Evolutionary conservation across 1,140 invertebrate genomes (phyloP).

Genomic region (Rhagoletis pomonella): DNA sequence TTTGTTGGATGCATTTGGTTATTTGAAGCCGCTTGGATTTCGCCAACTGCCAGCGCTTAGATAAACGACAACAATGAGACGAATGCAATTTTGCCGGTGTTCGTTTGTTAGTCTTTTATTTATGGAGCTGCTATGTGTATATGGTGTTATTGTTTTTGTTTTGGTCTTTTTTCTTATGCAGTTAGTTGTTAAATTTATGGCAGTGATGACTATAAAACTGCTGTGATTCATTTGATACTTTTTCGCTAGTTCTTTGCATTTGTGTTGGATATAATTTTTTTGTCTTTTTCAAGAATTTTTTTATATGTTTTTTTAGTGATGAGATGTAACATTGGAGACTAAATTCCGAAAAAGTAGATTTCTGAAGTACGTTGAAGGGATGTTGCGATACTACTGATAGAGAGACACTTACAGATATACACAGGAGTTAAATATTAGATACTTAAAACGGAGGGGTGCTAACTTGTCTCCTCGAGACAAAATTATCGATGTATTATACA

Average conservation of each 20-base stretch:
- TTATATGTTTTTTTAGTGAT: too few species aligned
- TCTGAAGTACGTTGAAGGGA: too few species aligned
- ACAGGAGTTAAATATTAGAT: too few species aligned
- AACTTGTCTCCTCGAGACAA: too few species aligned
- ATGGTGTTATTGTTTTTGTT: not conserved
- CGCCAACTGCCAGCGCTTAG: constrained; percentile 33
- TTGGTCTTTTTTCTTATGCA: not conserved
- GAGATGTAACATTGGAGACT: too few species aligned
- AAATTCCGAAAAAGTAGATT: too few species aligned
- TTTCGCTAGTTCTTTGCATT: not conserved
- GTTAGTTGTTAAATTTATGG: constrained; percentile 44
- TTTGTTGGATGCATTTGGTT: constrained; percentile 24
- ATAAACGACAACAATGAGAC: constrained; percentile 32
- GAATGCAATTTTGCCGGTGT: constrained; percentile 43
- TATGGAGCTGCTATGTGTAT: not conserved
- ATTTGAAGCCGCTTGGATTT: constrained; percentile 44
- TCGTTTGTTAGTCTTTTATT: constrained; percentile 35
- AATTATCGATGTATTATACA: too few species aligned
- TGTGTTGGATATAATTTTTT: too few species aligned
- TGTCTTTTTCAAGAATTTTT: too few species aligned
- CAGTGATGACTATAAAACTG: not conserved
- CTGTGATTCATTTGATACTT: constrained; percentile 39
- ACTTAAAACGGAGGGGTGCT: too few species aligned
- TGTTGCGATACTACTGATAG: too few species aligned
- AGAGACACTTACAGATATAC: too few species aligned